Conservation (phyloP, 2,113 vertebrate species). For the Pyrgilauda ruficollis region DNA sequence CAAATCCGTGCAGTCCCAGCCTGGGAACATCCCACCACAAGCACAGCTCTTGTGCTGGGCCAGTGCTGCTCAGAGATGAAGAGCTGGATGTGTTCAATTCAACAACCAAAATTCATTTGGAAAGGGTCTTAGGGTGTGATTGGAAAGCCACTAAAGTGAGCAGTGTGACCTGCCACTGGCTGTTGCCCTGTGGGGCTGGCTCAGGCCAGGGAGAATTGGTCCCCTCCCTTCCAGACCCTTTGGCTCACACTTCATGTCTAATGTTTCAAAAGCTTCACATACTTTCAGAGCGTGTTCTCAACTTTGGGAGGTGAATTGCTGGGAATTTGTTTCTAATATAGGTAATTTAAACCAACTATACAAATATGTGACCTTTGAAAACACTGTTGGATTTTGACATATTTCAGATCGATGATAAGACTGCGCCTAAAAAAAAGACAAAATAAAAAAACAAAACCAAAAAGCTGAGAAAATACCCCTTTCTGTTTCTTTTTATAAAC, state of each 20-base stretch:
- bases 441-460: background rate
- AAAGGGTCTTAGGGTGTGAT: background rate
- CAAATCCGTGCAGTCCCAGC: background rate
- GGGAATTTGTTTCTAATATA: slow-evolving; percentile 13
- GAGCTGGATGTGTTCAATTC: background rate
- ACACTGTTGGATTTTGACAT: background rate
- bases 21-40: background rate
- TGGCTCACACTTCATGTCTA: background rate
- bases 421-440: background rate
- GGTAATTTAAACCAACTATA: slow-evolving; percentile 26
- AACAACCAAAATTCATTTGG: background rate
- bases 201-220: fast-evolving
- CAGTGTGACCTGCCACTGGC: fast-evolving
- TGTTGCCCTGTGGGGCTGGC: fast-evolving
- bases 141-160: background rate
- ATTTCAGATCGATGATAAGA: slow-evolving; percentile 36
- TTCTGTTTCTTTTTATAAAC: slow-evolving; percentile 25
- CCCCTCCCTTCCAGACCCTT: background rate
- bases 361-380: slow-evolving; percentile 1
- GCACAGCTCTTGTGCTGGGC: background rate
- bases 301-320: background rate
- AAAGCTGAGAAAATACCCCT: background rate
- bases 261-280: background rate
- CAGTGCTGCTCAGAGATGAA: background rate
- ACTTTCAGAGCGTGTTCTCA: background rate